Conservation (phyloP, 1,140 invertebrate genomes). For the Capitella teleta region DNA sequence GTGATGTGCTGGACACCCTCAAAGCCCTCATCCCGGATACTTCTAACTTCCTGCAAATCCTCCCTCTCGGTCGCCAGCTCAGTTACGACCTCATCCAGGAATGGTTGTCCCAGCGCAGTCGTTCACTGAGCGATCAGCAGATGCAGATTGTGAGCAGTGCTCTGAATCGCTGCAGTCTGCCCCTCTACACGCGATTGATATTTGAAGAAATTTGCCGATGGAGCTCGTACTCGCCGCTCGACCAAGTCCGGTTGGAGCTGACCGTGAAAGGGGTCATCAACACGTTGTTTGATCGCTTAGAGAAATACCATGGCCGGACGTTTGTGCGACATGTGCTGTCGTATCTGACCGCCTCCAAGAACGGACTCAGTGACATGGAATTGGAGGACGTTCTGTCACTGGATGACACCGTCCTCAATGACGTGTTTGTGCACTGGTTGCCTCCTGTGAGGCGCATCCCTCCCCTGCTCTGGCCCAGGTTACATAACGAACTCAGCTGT, state of each 20-base stretch:
- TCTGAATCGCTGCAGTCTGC: constrained; percentile 24
- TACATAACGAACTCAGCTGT: constrained; percentile 80
- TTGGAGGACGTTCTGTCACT: constrained; percentile 35
- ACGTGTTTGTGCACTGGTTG: constrained; percentile 23
- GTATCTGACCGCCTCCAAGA: constrained; percentile 36
- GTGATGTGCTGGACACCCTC: constrained; percentile 26
- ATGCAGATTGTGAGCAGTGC: constrained; percentile 16
- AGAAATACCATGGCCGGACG: constrained; percentile 36
- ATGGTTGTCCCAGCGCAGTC: constrained; percentile 18
- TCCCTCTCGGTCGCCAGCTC: constrained; percentile 8
- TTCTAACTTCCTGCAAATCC: constrained; percentile 9
- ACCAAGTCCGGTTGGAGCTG: constrained; percentile 19
- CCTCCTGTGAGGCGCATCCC: constrained; percentile 23
- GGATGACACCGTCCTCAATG: constrained; percentile 36
- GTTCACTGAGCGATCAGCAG: constrained; percentile 22
- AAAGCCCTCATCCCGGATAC: background rate
- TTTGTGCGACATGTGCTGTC: constrained; percentile 37
- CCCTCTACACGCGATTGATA: constrained; percentile 29
- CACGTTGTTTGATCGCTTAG: constrained; percentile 32
- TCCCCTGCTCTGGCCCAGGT: constrained; percentile 26
- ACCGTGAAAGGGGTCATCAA: constrained; percentile 25
- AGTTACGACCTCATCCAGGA: constrained; percentile 10
- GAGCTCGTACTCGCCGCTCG: constrained; percentile 20
- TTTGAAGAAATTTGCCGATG: constrained; percentile 28
- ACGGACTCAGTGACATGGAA: constrained; percentile 32